Evolutionary conservation across 2,888 invertebrate genomes (phyloP), one percentile per base, ranked within the genome.

Genomic region (Philonicus albiceps): DNA sequence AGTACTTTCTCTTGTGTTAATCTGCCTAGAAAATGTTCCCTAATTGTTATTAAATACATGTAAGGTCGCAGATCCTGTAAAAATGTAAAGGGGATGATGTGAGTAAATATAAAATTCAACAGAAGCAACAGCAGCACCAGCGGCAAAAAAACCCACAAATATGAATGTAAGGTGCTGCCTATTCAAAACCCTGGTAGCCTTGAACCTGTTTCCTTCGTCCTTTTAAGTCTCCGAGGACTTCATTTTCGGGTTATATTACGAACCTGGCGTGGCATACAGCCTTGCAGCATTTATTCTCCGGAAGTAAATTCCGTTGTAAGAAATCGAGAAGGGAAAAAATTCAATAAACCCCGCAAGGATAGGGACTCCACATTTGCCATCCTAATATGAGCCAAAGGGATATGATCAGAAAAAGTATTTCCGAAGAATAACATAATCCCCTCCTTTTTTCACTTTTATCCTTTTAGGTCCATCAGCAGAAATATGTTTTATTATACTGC

Each of bases 301-400:
- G 31, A 53, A 81, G 31, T 81, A 31, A 81, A 53, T 81, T 81
- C 80, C 31, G 19, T 31, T 53, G 80, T 53, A 31, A 81, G 80
- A 81, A 81, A 81, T 53, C 53, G 53, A 81, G 80, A 53, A 55
- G 80, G 80, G 55, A 81, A 27, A 53, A 81, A 81, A 81, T 81
- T 81, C 80, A 81, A 81, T 81, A 81, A 81, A 81, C 53, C 80
- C 19, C n/a, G 19, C 53, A 31, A 81, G 80, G 80, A 43, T 76
- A 49, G 49, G 49, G 49, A 49, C 49, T 49, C 49, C 49, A 49
- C 49, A 49, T 49, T 49, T 49, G n/a, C 49, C 49, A n/a, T 49
- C 49, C 49, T 49, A 49, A 49, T 49, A 49, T 49, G 49, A 49
- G 49, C 49, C 49, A 49, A 49, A 49, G 49, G 49, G 49, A 49